Percentiles rank a stretch among this genome's conserved stretches.
phyloP scores from a whole-genome alignment of 2,888 invertebrate genomes.

The Alcis repandata region DNA sequence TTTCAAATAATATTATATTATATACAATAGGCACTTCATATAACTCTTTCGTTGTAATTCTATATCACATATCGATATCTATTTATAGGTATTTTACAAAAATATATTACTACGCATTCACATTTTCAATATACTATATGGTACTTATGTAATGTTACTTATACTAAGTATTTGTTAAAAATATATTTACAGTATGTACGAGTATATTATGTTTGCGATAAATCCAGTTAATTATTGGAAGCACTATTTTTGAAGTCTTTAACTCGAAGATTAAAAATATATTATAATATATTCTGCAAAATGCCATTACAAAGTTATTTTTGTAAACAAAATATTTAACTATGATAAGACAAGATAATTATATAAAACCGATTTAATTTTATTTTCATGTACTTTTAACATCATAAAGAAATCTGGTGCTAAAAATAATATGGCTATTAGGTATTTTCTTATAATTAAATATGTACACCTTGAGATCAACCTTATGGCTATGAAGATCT shows the following conservation, averaged over 20 bases:
- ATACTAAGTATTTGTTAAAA: conserved; percentile 9
- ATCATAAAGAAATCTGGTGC: not conserved
- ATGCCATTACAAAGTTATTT: not conserved
- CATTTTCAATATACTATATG: conserved; percentile 44
- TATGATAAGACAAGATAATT: not conserved
- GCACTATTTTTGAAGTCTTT: conserved; percentile 48
- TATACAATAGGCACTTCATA: conserved; percentile 77
- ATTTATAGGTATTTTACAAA: conserved; percentile 44
- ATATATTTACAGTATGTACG: conserved; percentile 36
- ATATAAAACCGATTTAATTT: not conserved
- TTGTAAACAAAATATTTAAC: not conserved
- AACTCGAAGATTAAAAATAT: not conserved
- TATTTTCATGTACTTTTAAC: conserved; percentile 1
- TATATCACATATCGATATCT: conserved; percentile 81
- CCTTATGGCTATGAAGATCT: conserved; percentile 80
- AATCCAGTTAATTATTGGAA: conserved; percentile 52
- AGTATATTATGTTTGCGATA: conserved; percentile 13
- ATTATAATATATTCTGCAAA: not conserved
- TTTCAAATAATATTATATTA: conserved; percentile 58
- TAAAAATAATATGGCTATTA: conserved; percentile 39
- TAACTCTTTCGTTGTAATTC: conserved; percentile 72
- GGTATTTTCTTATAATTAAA: conserved; percentile 43
- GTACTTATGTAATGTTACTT: conserved; percentile 19
- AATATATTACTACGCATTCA: conserved; percentile 52
- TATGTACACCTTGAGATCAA: conserved; percentile 85